Evolutionary conservation across 2,797 vertebrate species (phyloP), one percentile per base, ranked within the genome.

Genomic region (Enteromius anoplus): DNA sequence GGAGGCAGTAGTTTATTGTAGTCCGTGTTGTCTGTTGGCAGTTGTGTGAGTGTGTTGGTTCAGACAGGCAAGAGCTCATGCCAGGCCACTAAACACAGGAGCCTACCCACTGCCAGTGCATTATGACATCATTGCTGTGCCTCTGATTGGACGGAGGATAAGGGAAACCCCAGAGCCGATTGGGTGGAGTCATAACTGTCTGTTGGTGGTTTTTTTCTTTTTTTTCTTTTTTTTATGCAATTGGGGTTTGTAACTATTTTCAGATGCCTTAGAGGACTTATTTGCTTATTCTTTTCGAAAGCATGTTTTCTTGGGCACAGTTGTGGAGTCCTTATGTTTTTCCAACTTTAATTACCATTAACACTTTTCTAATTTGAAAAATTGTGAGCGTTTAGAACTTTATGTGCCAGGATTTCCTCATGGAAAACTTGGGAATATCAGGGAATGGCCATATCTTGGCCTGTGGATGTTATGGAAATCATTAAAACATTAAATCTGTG

Each of bases 71-170:
- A 72, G 23, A 82, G 82, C 51, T 87, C 78, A 82, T 84, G 66
- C 85, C 86, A 86, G 83, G 65, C 83, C 73, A 68, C 72, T 89
- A 71, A 85, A 89, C 84, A 77, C 51, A 84, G 81, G 71, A 86
- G 85, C 81, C 81, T 69, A 84, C 81, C 71, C 76, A 60, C 79
- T 42, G 71, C 79, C 78, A 79, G 73, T 82, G 60, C 40, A 82
- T 84, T 34, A 82, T 42, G 58, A 75, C 81, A 80, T 84, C 80
- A 86, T 47, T 71, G 26, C 70, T 69, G 69, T 81, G 49, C 83
- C 76, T 66, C 81, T 84, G 64, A 85, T 86, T 86, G 87, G 83
- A 11, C 45, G 49, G 9, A 49, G 40, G 19, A 15, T 49, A 65
- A 82, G 78, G 83, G 78, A 88, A 89, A 81, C 55, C 82, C 80